Percentiles rank a stretch among this genome's conserved stretches.
phyloP scores from a whole-genome alignment of 2,113 vertebrate species.

The Alexandromys fortis region DNA sequence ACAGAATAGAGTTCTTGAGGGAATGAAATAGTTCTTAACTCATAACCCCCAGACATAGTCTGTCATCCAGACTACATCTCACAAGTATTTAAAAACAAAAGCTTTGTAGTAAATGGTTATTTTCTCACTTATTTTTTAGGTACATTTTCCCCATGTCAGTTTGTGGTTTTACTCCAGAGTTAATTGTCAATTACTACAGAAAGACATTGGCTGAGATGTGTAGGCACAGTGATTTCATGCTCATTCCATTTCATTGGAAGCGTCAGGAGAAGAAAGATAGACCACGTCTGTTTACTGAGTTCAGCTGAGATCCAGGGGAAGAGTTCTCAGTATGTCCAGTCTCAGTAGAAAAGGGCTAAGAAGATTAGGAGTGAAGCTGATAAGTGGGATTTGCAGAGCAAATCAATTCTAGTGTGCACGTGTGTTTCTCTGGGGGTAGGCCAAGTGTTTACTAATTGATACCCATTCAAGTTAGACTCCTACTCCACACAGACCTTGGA shows the following conservation, averaged over 20 bases:
- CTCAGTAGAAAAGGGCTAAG: background rate
- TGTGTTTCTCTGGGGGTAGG: background rate
- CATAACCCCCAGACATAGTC: background rate
- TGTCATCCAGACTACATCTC: background rate
- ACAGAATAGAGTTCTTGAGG: background rate
- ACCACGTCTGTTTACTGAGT: background rate
- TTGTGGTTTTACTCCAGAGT: background rate
- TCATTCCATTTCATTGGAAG: background rate
- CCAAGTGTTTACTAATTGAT: background rate
- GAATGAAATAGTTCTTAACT: background rate
- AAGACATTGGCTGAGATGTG: background rate
- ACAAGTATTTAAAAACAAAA: background rate
- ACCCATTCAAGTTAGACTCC: background rate
- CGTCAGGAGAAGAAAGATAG: background rate
- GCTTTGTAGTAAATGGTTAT: background rate
- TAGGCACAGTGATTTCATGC: background rate
- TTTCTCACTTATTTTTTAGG: constrained; percentile 11
- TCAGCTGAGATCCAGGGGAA: background rate
- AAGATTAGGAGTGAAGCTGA: background rate
- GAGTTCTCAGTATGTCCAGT: background rate
- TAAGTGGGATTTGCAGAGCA: background rate
- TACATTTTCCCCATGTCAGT: background rate
- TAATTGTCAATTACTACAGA: background rate
- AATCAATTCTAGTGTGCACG: background rate
- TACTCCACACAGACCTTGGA: background rate